Evolutionary conservation across 2,113 vertebrate genomes (phyloP), one percentile per base, ranked within the genome.

Genomic region (Myrmecophaga tridactyla): DNA sequence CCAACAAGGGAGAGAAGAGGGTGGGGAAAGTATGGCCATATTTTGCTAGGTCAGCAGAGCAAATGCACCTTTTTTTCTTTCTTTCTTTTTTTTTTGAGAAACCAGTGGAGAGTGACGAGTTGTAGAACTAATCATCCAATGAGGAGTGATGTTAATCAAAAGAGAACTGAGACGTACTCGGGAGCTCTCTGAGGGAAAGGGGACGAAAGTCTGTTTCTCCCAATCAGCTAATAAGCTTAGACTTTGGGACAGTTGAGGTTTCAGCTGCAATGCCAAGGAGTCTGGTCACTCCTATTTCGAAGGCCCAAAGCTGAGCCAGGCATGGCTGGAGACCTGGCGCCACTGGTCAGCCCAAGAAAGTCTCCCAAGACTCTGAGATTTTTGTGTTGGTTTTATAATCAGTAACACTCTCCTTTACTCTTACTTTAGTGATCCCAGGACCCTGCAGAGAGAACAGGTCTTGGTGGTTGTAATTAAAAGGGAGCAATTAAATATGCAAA

Each of bases 381-480:
- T 53, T 56, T 70, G 62, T 60, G 46, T 65, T 56, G 3, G 5
- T 77, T 75, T 77, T 75, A 7, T 53, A 11, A 80, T 84, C 65
- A 62, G 80, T 46, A 90, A 63, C 18, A 84, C 76, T 46, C 60
- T 90, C n/a, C n/a, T 88, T 90, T 85, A 77, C 80, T 87, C 77
- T 93, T 62, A n/a, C 83, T 90, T 84, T 88, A 78, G 60, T 84
- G 76, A 70, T 70, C 13, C 85, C 72, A 56, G 67, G 60, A 92
- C 53, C n/a, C 67, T 87, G 39, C 27, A 84, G 4, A 21, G 72
- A 31, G 65, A 63, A 67, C 4, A 77, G 88, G 72, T 48, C 60
- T 48, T 76, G 41, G 41, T 53, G 62, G 72, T 51, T 96, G 46
- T 95, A 87, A 96, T 77, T 46, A 72, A 90, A 85, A 76, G 81